Evolutionary conservation across 2,888 invertebrate genomes (phyloP).

Genomic region (Steinernema carpocapsae): DNA sequence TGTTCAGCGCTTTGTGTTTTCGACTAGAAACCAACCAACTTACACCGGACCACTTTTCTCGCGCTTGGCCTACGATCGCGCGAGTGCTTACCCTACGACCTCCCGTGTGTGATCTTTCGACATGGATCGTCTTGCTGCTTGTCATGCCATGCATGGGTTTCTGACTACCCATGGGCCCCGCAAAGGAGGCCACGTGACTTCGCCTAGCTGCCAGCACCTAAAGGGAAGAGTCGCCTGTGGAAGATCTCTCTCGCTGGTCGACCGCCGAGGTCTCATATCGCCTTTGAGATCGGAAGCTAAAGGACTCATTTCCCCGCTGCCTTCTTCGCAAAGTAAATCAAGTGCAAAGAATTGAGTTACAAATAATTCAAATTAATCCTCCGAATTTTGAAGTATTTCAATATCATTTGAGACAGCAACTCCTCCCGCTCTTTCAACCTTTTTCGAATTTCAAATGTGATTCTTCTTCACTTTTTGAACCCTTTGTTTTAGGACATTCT

Average conservation of each 20-base stretch:
- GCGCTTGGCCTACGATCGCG: not conserved
- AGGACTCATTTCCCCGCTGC: slow-evolving; percentile 48
- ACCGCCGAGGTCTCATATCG: slow-evolving; percentile 54
- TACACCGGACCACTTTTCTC: too few species aligned
- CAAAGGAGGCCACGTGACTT: slow-evolving; percentile 43
- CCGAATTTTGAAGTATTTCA: not conserved
- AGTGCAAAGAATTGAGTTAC: too few species aligned
- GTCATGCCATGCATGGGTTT: slow-evolving; percentile 57
- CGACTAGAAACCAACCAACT: not conserved
- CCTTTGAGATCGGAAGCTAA: slow-evolving; percentile 39
- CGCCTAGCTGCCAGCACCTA: slow-evolving; percentile 48
- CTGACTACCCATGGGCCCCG: slow-evolving; percentile 46
- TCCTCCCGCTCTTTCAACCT: too few species aligned
- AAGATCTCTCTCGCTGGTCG: slow-evolving; percentile 51
- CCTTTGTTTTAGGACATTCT: slow-evolving; percentile 61
- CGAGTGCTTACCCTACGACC: not conserved
- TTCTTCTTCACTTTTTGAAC: too few species aligned
- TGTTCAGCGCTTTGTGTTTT: not conserved
- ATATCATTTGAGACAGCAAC: too few species aligned
- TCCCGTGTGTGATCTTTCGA: not conserved
- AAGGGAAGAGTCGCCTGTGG: slow-evolving; percentile 37
- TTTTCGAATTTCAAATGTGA: too few species aligned
- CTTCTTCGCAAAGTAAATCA: slow-evolving; percentile 44
- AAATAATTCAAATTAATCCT: slow-evolving; percentile 20
- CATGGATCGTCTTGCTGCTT: slow-evolving; percentile 56